Evolutionary conservation across 2,888 invertebrate genomes (phyloP), one percentile per base, ranked within the genome.

Genomic region (Adela reaumurella): DNA sequence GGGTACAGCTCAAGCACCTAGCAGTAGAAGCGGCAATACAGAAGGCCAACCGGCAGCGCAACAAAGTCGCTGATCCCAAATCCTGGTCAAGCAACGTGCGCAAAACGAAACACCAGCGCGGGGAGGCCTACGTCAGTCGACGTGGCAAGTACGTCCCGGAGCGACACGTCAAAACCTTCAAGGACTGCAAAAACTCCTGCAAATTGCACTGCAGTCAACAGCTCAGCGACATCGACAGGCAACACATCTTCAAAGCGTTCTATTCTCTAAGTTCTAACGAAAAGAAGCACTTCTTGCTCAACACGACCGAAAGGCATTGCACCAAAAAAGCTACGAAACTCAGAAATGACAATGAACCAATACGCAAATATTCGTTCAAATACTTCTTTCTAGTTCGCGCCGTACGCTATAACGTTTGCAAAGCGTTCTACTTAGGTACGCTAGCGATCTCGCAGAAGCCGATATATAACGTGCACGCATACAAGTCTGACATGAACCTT

Each of bases 401-500:
- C 8, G 62, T 68, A 1, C 61, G 65, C 20, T 63, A 71, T 55
- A 66, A 63, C 0, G 77, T 78, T 0, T 78, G 77, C 54, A 78
- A 78, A 56, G 70, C 72, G 54, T 78, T 76, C 51, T 78, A 74
- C 53, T 65, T 78, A 57, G 77, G 76, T 1, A 78, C 77, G 0
- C 50, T 78, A 55, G 67, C 73, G 8, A 76, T 78, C 61, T 78
- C 77, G 0, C 77, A 77, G 50, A 74, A 74, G 51, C 77, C 74
- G 2, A 68, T 77, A 0, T 77, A 78, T 49, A 77, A 76, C 59
- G 77, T 78, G 1, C 77, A 78, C 59, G 62, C 64, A 48, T 64
- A 68, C 2, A 78, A 78, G 59, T 68, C 72, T 0, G 74, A 76
- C 5, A 64, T 72, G 54, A 77, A 78, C 55, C 65, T 74, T 43